Conservation (phyloP, 2,113 vertebrate genomes). For the Pseudopodoces humilis region DNA sequence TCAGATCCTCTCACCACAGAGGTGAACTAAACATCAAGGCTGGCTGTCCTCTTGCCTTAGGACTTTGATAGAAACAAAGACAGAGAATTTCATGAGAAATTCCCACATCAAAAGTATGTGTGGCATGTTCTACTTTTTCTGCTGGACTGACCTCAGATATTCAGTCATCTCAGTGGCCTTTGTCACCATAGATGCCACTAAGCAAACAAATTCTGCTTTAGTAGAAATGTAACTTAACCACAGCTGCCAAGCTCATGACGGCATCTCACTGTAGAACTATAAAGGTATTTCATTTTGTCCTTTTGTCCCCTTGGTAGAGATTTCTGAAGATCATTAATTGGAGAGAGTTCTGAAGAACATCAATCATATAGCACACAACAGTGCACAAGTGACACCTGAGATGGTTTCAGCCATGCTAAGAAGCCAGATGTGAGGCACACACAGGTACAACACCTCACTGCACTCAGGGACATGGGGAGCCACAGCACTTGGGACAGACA, state of each 20-base stretch:
- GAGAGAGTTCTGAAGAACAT: not conserved
- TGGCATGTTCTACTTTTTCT: constrained; percentile 27
- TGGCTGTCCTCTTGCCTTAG: not conserved
- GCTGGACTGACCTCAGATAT: constrained; percentile 32
- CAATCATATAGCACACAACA: not conserved
- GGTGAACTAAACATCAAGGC: constrained; percentile 31
- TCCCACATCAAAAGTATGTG: constrained; percentile 18
- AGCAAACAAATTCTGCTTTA: not conserved
- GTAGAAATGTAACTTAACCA: constrained; percentile 47
- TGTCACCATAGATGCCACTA: not conserved
- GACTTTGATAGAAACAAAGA: not conserved
- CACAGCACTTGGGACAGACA: not conserved
- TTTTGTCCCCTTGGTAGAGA: not conserved
- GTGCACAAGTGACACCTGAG: not conserved
- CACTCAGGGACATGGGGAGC: rapidly evolving
- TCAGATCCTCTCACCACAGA: constrained; percentile 31
- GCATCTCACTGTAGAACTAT: not conserved
- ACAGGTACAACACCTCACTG: not conserved
- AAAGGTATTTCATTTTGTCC: not conserved
- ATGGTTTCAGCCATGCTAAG: not conserved
- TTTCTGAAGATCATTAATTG: not conserved
- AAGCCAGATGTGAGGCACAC: not conserved
- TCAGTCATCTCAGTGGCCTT: constrained; percentile 16
- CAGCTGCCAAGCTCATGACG: not conserved
- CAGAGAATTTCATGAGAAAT: not conserved